Conservation (phyloP, 30 jellyfish, hydroid and myxozoan species). For the Cassiopea xamachana region DNA sequence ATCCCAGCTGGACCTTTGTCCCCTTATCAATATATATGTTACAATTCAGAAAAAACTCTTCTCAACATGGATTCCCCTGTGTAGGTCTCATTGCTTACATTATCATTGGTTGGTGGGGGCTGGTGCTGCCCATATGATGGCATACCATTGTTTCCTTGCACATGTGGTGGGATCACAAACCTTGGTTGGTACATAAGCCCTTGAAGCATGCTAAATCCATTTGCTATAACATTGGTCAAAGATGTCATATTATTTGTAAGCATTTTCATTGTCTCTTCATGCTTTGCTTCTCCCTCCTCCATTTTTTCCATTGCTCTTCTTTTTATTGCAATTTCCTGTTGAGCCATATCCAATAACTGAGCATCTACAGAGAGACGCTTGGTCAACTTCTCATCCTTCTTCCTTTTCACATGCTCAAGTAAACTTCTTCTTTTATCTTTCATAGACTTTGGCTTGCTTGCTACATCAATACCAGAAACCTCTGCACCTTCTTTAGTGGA, state of each 20-base stretch:
- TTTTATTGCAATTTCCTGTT: constrained; percentile 15
- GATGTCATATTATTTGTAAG: constrained; percentile 9
- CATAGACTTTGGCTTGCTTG: constrained; percentile 17
- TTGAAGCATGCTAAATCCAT: constrained; percentile 35
- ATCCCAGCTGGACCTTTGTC: constrained; percentile 1
- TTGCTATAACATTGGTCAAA: constrained; percentile 19
- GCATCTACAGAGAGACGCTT: constrained; percentile 41
- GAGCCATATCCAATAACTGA: constrained; percentile 41
- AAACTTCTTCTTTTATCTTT: constrained; percentile 25
- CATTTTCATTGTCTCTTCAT: constrained; percentile 29
- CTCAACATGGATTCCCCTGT: constrained; percentile 17
- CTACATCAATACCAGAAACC: background rate
- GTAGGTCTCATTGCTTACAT: constrained; percentile 5
- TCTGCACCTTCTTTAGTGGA: background rate
- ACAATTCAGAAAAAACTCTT: constrained; percentile 7
- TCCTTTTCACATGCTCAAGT: constrained; percentile 10
- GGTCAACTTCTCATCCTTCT: constrained; percentile 26
- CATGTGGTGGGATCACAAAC: constrained; percentile 6
- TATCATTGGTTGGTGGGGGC: constrained; percentile 24
- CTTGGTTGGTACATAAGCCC: constrained; percentile 19
- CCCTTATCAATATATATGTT: background rate
- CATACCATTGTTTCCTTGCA: constrained; percentile 17
- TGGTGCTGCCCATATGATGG: constrained; percentile 24
- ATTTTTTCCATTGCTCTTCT: constrained; percentile 27
- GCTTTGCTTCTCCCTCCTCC: constrained; percentile 35